These are phyloP conservation scores for Cygnus atratus DNA, from an alignment of 2,113 vertebrate genomes.

Conservation along the genomic window DNA sequence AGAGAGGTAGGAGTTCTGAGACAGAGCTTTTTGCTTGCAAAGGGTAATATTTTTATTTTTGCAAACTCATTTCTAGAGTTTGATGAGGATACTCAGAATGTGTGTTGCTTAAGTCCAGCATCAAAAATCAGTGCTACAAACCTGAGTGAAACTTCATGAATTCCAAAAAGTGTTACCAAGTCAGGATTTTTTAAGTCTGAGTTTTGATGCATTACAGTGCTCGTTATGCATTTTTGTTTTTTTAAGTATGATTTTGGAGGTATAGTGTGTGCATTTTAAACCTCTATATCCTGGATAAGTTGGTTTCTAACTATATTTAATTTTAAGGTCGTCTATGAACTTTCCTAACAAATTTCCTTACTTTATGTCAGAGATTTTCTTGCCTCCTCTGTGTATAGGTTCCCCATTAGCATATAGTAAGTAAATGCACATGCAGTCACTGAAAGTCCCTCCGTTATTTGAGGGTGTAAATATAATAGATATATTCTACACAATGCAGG, in stretches of 20 bases:
- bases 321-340: neutral
- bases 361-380: neutral
- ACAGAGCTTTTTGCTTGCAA: neutral
- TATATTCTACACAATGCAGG: neutral
- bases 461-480: neutral
- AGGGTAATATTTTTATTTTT: neutral
- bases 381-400: neutral
- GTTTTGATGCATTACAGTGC: neutral
- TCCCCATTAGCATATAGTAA: neutral
- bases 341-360: neutral
- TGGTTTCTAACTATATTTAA: neutral
- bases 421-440: neutral
- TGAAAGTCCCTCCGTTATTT: neutral
- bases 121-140: neutral
- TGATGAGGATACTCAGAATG: neutral
- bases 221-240: neutral
- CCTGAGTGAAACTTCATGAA: neutral
- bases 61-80: neutral
- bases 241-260: neutral
- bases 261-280: neutral
- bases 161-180: neutral
- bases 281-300: neutral
- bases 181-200: neutral
- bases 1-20: constrained; percentile 80
- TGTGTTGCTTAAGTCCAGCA: neutral